These are phyloP conservation scores for Oryzias woworae DNA, from an alignment of 2,113 vertebrate genomes.

Conservation along the genomic window DNA sequence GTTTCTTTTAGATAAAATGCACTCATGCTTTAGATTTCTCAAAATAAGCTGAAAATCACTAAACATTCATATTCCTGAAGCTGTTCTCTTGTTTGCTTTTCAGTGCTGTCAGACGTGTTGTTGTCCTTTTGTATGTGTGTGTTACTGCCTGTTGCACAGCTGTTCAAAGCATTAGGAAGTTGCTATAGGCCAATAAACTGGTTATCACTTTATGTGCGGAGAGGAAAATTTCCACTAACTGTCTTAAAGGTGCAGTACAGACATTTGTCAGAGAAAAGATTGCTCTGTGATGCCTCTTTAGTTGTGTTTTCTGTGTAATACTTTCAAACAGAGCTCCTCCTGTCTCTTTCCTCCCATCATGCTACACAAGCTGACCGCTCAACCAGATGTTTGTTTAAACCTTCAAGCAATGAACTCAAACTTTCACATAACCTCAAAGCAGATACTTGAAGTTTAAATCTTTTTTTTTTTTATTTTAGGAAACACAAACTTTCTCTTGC, in stretches of 20 bases:
- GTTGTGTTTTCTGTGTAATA: conserved; percentile 5
- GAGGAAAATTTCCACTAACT: conserved; percentile 26
- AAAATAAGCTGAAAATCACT: conserved; percentile 29
- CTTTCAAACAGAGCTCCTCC: conserved; percentile 23
- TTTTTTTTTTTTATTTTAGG: conserved; percentile 27
- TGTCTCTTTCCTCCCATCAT: conserved; percentile 21
- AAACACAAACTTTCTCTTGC: conserved; percentile 48
- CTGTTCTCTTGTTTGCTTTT: conserved; percentile 11
- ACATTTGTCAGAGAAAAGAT: conserved; percentile 57
- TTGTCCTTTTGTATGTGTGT: conserved; percentile 21
- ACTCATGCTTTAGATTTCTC: conserved; percentile 47
- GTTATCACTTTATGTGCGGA: conserved; percentile 53
- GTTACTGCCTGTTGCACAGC: conserved; percentile 53
- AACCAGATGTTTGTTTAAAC: conserved; percentile 19
- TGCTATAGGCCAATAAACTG: conserved; percentile 51
- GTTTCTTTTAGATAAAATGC: not conserved
- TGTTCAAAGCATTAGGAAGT: conserved; percentile 44
- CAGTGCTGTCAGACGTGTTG: conserved; percentile 18
- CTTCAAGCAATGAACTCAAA: conserved; percentile 41
- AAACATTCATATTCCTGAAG: conserved; percentile 25
- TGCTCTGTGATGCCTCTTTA: conserved; percentile 35
- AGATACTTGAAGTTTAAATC: conserved; percentile 72
- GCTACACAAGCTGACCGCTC: conserved; percentile 51
- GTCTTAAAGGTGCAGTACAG: conserved; percentile 41
- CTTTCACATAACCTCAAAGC: conserved; percentile 65